Evolutionary conservation across 2,888 invertebrate species (phyloP).

Genomic region (Nasonovia ribisnigri): DNA sequence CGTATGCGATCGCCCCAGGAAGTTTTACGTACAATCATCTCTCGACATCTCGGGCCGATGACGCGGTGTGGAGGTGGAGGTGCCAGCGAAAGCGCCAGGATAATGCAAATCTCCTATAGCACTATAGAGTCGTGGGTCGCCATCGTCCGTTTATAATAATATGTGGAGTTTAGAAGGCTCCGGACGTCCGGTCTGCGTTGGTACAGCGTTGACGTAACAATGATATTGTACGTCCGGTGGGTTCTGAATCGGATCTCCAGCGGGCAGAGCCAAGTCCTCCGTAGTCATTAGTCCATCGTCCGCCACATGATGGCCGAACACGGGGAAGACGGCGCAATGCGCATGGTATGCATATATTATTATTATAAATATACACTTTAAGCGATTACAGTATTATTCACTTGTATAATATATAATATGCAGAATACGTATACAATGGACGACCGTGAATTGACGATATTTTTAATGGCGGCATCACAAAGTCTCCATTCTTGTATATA

Average conservation of each 20-base stretch:
- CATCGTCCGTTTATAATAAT: neutral
- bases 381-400: neutral
- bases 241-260: neutral
- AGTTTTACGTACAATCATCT: neutral
- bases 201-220: neutral
- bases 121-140: neutral
- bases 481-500: neutral
- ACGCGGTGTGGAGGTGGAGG: neutral
- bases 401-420: neutral
- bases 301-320: neutral
- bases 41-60: neutral
- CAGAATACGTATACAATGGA: neutral
- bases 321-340: neutral
- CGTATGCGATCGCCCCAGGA: neutral
- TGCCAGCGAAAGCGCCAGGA: neutral
- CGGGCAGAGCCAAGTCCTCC: neutral
- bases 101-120: neutral
- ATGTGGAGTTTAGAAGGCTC: neutral
- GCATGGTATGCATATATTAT: neutral
- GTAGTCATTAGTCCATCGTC: conserved; percentile 4
- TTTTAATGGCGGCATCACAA: conserved; percentile 17
- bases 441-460: neutral
- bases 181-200: neutral
- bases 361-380: neutral
- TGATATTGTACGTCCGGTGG: neutral